A percentile compares a stretch with the other conserved stretches of the same genome.
These are phyloP conservation scores for Drosophila athabasca DNA, from an alignment of 1,140 invertebrate genomes.

Conservation along the genomic window DNA sequence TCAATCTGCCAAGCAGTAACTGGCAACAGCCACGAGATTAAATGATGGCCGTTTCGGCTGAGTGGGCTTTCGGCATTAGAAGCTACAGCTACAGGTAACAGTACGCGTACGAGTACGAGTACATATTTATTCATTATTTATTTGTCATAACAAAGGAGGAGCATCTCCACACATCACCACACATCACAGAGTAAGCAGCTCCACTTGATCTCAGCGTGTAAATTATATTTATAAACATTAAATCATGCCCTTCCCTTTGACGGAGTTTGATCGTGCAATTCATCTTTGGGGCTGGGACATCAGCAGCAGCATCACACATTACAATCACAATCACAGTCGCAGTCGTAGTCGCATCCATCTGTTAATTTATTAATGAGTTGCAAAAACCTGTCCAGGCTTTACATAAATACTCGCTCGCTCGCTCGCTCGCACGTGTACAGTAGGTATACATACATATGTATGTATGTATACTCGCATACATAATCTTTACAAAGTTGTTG, in stretches of 20 bases:
- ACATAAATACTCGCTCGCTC: conserved; percentile 22
- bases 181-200: conserved; percentile 5
- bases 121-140: too few species aligned
- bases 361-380: conserved; percentile 62
- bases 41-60: conserved; percentile 70
- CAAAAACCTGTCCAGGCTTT: conserved; percentile 45
- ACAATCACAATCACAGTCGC: not conserved
- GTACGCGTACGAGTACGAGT: too few species aligned
- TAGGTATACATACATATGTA: too few species aligned
- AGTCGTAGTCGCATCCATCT: conserved; percentile 36
- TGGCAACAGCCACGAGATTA: conserved; percentile 45
- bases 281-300: conserved; percentile 21
- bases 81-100: conserved; percentile 18
- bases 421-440: too few species aligned
- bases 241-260: conserved; percentile 40
- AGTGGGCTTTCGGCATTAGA: conserved; percentile 67
- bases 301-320: too few species aligned
- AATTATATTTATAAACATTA: conserved; percentile 74
- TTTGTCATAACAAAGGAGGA: too few species aligned
- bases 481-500: conserved; percentile 38
- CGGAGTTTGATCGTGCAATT: conserved; percentile 17
- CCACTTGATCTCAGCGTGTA: conserved; percentile 37
- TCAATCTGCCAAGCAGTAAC: conserved; percentile 39
- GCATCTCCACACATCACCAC: too few species aligned
- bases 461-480: conserved; percentile 5